phyloP scores from a whole-genome alignment of 2,797 vertebrate genomes.

The Ctenopoma multispine region DNA sequence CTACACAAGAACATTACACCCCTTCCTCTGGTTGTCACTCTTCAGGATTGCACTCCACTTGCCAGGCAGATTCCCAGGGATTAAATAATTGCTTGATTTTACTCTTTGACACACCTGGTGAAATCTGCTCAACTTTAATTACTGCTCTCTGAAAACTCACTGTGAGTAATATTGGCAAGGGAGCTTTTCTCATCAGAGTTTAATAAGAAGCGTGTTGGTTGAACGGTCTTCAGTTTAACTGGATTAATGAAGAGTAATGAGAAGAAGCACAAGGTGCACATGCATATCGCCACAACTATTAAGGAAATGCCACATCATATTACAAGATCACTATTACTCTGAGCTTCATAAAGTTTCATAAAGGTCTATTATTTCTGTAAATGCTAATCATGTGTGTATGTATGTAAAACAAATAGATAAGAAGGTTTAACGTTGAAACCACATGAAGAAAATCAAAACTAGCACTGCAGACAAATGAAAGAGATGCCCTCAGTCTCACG shows the following conservation, averaged over 20 bases:
- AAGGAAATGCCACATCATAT: not conserved
- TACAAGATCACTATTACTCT: not conserved
- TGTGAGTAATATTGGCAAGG: conserved; percentile 7
- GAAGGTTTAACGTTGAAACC: not conserved
- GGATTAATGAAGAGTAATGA: conserved; percentile 24
- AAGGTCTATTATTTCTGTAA: not conserved
- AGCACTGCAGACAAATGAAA: conserved; percentile 8
- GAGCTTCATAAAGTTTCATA: conserved; percentile 7
- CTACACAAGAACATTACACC: not conserved
- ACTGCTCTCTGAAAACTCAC: conserved; percentile 11
- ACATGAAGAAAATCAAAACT: conserved; percentile 12
- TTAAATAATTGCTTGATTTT: conserved; percentile 16
- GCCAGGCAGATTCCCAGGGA: not conserved
- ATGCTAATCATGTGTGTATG: not conserved
- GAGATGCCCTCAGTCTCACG: not conserved
- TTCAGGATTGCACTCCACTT: not conserved
- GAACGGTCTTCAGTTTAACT: not conserved
- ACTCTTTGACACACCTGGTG: conserved; percentile 6
- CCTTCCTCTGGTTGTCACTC: not conserved
- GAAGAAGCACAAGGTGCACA: not conserved
- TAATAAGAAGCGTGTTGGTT: conserved; percentile 26
- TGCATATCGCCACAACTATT: conserved; percentile 5
- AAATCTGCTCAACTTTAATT: conserved; percentile 22
- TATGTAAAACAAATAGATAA: not conserved
- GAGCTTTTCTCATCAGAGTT: conserved; percentile 24